Evolutionary conservation across 2,113 vertebrate genomes (phyloP).

Genomic region (Hippolais icterina): DNA sequence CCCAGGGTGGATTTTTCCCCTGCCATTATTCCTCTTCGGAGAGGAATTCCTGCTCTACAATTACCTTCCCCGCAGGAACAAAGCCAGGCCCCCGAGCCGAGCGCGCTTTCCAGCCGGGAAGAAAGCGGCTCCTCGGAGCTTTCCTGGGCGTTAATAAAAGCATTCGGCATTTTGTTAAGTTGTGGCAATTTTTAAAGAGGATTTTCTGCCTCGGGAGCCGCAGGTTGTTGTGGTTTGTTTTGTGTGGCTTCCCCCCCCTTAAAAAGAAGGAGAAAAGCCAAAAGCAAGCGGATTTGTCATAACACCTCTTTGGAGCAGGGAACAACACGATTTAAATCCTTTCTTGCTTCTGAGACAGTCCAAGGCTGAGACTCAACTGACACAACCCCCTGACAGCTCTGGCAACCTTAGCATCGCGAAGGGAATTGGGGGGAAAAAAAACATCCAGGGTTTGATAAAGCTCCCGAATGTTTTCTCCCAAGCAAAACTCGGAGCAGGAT

Average conservation of each 20-base stretch:
- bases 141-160: background rate
- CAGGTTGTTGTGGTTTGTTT: background rate
- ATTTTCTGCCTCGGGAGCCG: conserved; percentile 22
- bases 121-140: background rate
- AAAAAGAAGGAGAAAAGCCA: background rate
- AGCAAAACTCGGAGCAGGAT: background rate
- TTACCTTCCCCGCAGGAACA: background rate
- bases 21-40: background rate
- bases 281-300: background rate
- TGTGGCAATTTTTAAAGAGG: background rate
- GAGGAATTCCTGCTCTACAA: conserved; percentile 4
- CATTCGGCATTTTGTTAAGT: background rate
- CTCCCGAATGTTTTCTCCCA: background rate
- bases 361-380: conserved; percentile 3
- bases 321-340: background rate
- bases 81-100: background rate
- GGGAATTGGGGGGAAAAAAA: background rate
- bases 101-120: background rate
- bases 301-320: background rate
- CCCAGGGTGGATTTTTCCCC: background rate
- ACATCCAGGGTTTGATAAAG: background rate
- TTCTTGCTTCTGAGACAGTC: background rate
- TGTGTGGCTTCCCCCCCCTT: background rate
- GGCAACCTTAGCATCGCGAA: background rate
- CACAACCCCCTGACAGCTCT: background rate